A percentile compares a stretch with the other conserved stretches of the same genome.
Conservation (phyloP, 2,888 invertebrate genomes). For the Pycnomerus fuliginosus region DNA sequence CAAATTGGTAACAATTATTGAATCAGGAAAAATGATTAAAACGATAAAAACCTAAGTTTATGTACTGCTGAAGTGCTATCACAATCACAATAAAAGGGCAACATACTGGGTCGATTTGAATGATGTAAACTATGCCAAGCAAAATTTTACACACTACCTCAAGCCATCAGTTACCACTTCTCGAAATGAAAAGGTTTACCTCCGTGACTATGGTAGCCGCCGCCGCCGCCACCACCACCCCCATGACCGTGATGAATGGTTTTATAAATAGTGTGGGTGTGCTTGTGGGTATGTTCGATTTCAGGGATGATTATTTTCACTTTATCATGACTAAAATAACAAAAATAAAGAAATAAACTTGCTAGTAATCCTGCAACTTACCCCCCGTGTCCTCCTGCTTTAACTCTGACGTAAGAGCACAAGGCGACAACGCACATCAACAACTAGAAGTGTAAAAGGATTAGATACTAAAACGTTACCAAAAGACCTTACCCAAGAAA, state of each 20-base stretch:
- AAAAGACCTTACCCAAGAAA: constrained; percentile 30
- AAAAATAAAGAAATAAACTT: constrained; percentile 1
- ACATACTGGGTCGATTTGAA: too few species aligned
- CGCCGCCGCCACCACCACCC: constrained; percentile 31
- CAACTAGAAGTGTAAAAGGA: constrained; percentile 28
- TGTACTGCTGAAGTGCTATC: too few species aligned
- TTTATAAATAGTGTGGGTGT: constrained; percentile 72
- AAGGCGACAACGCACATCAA: constrained; percentile 30
- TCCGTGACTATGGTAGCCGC: constrained; percentile 28
- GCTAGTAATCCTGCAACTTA: constrained; percentile 15
- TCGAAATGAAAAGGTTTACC: not conserved
- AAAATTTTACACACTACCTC: too few species aligned
- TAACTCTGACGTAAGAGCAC: constrained; percentile 24
- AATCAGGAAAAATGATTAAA: too few species aligned
- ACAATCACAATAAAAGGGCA: too few species aligned
- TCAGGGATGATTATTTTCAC: constrained; percentile 69
- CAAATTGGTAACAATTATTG: too few species aligned
- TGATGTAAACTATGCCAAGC: too few species aligned
- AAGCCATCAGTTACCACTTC: too few species aligned
- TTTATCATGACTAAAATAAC: constrained; percentile 50
- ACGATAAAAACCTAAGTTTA: too few species aligned
- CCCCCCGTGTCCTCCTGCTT: constrained; percentile 33
- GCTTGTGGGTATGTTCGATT: constrained; percentile 67
- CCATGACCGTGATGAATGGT: constrained; percentile 61
- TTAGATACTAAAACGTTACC: not conserved